Evolutionary conservation across 1,140 invertebrate genomes (phyloP).

Genomic region (Grapholita molesta): DNA sequence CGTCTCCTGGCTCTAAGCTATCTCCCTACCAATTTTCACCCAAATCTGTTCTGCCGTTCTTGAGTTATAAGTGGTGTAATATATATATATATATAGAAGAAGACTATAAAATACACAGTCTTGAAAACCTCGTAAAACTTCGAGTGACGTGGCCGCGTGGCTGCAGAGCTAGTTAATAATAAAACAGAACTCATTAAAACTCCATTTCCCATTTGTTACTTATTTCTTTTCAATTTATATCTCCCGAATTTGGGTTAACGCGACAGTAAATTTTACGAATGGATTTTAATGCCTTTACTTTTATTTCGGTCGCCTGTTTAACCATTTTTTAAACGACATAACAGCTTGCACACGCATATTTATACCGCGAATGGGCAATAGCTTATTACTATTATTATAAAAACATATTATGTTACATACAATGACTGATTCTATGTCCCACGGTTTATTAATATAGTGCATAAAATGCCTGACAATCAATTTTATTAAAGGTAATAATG

Average conservation of each 20-base stretch:
- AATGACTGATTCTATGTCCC: too few species aligned
- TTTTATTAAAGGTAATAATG: too few species aligned
- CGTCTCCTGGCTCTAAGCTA: too few species aligned
- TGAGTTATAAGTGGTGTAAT: too few species aligned
- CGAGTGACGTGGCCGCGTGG: neutral
- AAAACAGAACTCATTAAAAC: conserved; percentile 17
- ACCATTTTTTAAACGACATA: neutral
- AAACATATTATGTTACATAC: too few species aligned
- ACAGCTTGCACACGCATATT: neutral
- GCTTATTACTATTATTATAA: too few species aligned
- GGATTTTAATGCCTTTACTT: conserved; percentile 9
- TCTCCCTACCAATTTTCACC: too few species aligned
- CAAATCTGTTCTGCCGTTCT: too few species aligned
- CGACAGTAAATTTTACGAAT: conserved; percentile 1
- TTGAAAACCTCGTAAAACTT: neutral
- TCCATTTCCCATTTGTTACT: conserved; percentile 8
- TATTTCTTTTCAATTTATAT: conserved; percentile 17
- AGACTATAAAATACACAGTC: neutral
- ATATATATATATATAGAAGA: neutral
- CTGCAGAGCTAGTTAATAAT: conserved; percentile 8
- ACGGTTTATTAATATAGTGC: too few species aligned
- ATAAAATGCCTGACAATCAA: too few species aligned
- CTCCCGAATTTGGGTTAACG: conserved; percentile 6
- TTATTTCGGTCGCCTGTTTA: neutral
- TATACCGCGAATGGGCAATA: neutral